These are phyloP conservation scores for Grapholita molesta DNA, from an alignment of 1,140 invertebrate genomes.

Conservation along the genomic window DNA sequence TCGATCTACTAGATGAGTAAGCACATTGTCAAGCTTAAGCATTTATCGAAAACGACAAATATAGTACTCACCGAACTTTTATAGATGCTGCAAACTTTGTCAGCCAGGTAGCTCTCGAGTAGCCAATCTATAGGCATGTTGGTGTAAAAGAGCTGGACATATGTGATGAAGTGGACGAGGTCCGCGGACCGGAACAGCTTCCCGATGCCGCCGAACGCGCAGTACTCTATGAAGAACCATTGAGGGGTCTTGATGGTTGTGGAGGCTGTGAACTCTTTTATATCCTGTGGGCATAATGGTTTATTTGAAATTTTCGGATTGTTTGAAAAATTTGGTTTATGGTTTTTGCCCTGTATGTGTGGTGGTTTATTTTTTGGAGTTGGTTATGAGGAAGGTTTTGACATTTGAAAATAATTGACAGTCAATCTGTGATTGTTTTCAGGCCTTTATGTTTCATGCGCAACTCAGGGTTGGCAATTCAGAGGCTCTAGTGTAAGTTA, in stretches of 20 bases:
- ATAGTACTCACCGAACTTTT: constrained; percentile 87
- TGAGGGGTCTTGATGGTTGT: constrained; percentile 86
- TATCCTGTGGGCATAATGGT: constrained; percentile 73
- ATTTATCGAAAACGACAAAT: constrained; percentile 87
- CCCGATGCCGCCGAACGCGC: constrained; percentile 94
- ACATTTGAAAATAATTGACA: no score
- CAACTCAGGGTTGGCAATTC: no score
- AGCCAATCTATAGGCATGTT: constrained; percentile 99
- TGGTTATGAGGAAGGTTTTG: no score
- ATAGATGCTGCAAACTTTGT: constrained; percentile 93
- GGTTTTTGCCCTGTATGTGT: no score
- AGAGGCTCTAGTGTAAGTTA: no score
- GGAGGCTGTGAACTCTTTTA: constrained; percentile 93
- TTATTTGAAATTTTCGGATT: constrained; percentile 16
- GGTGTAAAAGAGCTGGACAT: constrained; percentile 96
- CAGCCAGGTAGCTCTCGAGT: constrained; percentile 92
- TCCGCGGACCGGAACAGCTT: constrained; percentile 96
- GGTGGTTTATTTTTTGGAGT: no score
- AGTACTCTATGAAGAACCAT: constrained; percentile 98
- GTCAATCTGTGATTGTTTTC: no score
- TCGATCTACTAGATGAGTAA: no score
- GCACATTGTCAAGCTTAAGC: no score
- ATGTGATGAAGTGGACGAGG: constrained; percentile 92
- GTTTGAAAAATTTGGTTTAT: neutral
- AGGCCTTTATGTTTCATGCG: no score